phyloP scores from a whole-genome alignment of 2,113 vertebrate species.

The Osmerus mordax region DNA sequence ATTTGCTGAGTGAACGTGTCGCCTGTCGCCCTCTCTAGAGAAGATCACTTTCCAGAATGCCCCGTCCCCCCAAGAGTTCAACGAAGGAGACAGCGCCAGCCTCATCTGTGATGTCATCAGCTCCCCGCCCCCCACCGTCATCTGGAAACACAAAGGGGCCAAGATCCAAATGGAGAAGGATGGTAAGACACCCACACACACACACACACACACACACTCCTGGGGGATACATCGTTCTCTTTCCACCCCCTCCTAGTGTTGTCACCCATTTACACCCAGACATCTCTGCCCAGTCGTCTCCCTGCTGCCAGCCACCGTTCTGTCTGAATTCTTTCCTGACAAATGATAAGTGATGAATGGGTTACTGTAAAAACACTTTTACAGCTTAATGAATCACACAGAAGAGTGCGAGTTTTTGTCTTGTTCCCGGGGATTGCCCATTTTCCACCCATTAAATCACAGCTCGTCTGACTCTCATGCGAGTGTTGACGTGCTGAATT shows the following conservation, averaged over 20 bases:
- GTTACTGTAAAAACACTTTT: background rate
- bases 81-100: slow-evolving; percentile 86
- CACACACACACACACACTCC: background rate
- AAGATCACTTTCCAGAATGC: slow-evolving; percentile 94
- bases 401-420: background rate
- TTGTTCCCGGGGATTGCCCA: background rate
- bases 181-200: slow-evolving; percentile 69
- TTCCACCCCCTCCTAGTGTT: background rate
- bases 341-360: slow-evolving; percentile 13
- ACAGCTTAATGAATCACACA: background rate
- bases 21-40: slow-evolving; percentile 72
- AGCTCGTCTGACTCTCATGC: too few relatives aligned
- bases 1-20: slow-evolving; percentile 7
- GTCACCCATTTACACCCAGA: slow-evolving; percentile 9
- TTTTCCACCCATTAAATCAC: background rate
- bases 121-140: slow-evolving; percentile 86
- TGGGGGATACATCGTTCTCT: background rate
- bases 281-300: background rate
- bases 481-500: background rate
- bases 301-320: background rate
- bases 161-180: slow-evolving; percentile 92
- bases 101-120: slow-evolving; percentile 90
- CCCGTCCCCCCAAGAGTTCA: slow-evolving; percentile 93
- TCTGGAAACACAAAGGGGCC: slow-evolving; percentile 89
- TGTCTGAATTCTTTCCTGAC: background rate